A percentile compares a stretch with the other conserved stretches of the same genome.
Evolutionary conservation across 2,888 invertebrate genomes (phyloP).

Genomic region (Mythimna albipuncta): DNA sequence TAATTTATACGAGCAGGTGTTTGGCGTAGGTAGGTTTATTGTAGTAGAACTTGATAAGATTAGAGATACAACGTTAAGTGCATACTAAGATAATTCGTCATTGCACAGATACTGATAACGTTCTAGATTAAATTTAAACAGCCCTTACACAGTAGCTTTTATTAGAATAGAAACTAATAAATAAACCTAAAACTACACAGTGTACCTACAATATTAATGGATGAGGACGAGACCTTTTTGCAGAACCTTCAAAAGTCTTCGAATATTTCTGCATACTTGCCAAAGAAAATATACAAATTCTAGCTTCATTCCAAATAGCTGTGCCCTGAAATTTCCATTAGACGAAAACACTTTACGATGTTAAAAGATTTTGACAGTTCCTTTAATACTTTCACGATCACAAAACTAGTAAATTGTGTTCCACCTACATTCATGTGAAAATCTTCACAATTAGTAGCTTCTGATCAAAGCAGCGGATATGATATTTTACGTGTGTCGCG

Average conservation of each 20-base stretch:
- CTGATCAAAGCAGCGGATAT: conserved; percentile 67
- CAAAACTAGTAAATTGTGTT: conserved; percentile 54
- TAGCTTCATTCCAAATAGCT: conserved; percentile 8
- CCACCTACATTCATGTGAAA: conserved; percentile 50
- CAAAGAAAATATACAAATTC: conserved; percentile 12
- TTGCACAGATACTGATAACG: background rate
- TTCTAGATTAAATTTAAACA: background rate
- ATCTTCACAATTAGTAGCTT: conserved; percentile 58
- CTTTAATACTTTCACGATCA: conserved; percentile 48
- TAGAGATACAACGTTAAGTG: background rate
- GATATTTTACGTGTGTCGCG: conserved; percentile 63
- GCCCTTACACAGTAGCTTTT: background rate
- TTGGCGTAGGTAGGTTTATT: too few species aligned
- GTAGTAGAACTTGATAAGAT: background rate
- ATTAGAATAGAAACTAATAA: background rate
- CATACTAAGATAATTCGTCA: background rate
- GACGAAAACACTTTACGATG: conserved; percentile 20
- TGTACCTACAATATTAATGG: background rate
- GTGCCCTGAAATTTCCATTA: conserved; percentile 25
- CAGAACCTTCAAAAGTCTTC: background rate
- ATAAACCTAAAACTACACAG: background rate
- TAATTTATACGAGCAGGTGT: background rate
- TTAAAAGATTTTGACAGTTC: conserved; percentile 47
- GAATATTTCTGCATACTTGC: conserved; percentile 15
- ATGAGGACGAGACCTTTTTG: background rate